These are phyloP conservation scores for Hesperia comma DNA, from an alignment of 2,888 invertebrate species.

Conservation along the genomic window DNA sequence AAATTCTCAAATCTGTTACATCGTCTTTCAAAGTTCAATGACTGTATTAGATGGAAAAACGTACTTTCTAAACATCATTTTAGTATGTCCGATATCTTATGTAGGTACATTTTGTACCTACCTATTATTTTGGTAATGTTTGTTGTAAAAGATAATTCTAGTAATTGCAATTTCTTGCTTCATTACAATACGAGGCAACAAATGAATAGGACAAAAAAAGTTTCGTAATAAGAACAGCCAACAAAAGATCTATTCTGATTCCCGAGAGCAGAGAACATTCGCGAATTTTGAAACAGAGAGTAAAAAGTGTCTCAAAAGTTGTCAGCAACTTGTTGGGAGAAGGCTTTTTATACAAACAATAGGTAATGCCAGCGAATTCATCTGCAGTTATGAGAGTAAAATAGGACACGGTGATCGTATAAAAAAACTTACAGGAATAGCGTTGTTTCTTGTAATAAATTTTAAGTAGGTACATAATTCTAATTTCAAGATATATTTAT, in stretches of 20 bases:
- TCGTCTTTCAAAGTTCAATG: too few relatives aligned
- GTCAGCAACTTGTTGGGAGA: slow-evolving; percentile 60
- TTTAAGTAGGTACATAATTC: too few relatives aligned
- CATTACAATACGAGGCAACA: not conserved
- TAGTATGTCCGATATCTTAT: too few relatives aligned
- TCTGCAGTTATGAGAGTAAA: slow-evolving; percentile 49
- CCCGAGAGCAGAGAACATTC: slow-evolving; percentile 63
- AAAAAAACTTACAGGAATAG: not conserved
- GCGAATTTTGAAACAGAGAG: slow-evolving; percentile 64
- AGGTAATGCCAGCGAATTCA: slow-evolving; percentile 15
- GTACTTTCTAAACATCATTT: too few relatives aligned
- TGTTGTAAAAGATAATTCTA: too few relatives aligned
- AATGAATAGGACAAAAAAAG: slow-evolving; percentile 14
- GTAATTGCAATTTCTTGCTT: too few relatives aligned
- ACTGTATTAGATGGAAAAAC: too few relatives aligned
- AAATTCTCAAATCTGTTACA: too few relatives aligned
- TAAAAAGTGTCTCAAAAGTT: slow-evolving; percentile 59
- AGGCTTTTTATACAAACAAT: slow-evolving; percentile 63
- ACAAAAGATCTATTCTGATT: slow-evolving; percentile 30
- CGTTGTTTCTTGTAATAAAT: too few relatives aligned
- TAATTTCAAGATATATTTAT: too few relatives aligned
- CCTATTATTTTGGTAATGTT: too few relatives aligned
- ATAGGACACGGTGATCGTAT: slow-evolving; percentile 37
- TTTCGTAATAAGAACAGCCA: slow-evolving; percentile 20
- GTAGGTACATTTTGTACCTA: too few relatives aligned